Evolutionary conservation across 1,140 invertebrate genomes (phyloP).

Genomic region (Cataglyphis hispanica): DNA sequence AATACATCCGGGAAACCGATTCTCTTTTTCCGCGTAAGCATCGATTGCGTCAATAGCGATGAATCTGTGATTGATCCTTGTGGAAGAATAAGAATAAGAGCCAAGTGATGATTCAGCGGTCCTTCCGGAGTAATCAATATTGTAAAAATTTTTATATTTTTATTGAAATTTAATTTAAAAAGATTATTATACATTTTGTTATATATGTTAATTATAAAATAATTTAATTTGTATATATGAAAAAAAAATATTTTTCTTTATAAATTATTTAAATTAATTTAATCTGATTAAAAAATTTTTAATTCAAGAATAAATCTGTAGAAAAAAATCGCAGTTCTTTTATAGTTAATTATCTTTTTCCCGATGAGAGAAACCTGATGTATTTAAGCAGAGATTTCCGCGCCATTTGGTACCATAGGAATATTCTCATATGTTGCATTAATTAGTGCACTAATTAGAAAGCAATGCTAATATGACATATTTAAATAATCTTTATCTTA

Average conservation of each 20-base stretch:
- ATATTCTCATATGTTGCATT: background rate
- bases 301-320: background rate
- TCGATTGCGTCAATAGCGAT: constrained; percentile 6
- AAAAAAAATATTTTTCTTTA: background rate
- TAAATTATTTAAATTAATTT: constrained; percentile 4
- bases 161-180: background rate
- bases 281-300: background rate
- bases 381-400: constrained; percentile 22
- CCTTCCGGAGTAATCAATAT: background rate
- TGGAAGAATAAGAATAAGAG: constrained; percentile 28
- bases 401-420: background rate
- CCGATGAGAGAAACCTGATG: background rate
- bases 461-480: background rate
- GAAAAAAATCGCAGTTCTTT: background rate
- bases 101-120: constrained; percentile 6
- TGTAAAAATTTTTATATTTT: background rate
- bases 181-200: background rate
- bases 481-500: constrained; percentile 9
- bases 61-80: background rate
- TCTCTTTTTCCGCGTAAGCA: constrained; percentile 31
- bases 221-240: background rate
- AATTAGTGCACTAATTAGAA: constrained; percentile 33
- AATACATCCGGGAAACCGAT: constrained; percentile 25
- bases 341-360: background rate
- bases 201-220: background rate